Evolutionary conservation across 2,888 invertebrate genomes (phyloP).

Genomic region (Leucozona laternaria): DNA sequence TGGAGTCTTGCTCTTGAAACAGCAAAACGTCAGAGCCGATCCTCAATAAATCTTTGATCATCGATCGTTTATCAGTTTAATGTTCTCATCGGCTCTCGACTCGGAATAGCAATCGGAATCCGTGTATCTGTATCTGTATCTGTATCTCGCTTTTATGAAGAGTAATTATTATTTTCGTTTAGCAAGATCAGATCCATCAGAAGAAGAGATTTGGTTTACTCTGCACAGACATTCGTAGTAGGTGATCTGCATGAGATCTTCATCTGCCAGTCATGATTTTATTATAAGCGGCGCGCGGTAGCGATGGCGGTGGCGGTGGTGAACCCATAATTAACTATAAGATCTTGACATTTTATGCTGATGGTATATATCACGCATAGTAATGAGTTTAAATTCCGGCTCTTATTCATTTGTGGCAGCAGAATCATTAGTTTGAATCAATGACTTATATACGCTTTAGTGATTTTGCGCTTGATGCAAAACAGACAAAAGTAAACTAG

Average conservation of each 20-base stretch:
- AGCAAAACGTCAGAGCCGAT: conserved; percentile 43
- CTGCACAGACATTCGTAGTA: conserved; percentile 2
- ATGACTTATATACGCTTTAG: conserved; percentile 37
- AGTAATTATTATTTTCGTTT: conserved; percentile 62
- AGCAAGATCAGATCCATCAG: conserved; percentile 33
- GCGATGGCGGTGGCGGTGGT: not conserved
- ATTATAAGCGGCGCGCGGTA: not conserved
- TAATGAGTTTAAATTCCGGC: conserved; percentile 52
- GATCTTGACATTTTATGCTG: conserved; percentile 68
- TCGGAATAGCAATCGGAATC: conserved; percentile 6
- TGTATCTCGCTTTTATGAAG: conserved; percentile 42
- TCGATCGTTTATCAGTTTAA: conserved; percentile 66
- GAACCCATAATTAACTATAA: conserved; percentile 60
- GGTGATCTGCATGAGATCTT: conserved; percentile 51
- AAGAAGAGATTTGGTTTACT: not conserved
- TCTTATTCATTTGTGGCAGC: conserved; percentile 33
- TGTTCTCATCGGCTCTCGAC: conserved; percentile 42
- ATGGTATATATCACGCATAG: conserved; percentile 44
- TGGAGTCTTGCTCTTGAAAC: conserved; percentile 36
- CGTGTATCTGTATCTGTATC: conserved; percentile 9
- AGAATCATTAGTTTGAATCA: conserved; percentile 72
- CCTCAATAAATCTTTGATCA: conserved; percentile 55
- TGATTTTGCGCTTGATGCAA: conserved; percentile 62
- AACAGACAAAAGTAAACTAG: conserved; percentile 6
- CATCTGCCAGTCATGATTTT: conserved; percentile 36